Base-by-base conservation (phyloP, 2,113 vertebrate species). In the Scopus umbretta region DNA sequence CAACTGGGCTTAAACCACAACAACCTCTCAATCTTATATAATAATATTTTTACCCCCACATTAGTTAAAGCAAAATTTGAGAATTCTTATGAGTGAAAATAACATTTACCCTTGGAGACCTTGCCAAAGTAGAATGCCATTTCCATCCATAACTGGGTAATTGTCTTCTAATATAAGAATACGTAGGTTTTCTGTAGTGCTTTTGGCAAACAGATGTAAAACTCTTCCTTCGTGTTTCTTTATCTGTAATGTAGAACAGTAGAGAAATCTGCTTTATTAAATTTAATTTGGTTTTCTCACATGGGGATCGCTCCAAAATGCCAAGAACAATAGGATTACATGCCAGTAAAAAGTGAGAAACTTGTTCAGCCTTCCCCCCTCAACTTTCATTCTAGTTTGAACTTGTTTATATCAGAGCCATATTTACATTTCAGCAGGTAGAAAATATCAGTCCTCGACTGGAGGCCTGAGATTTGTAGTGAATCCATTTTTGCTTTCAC, bases 211-310 rank as follows among this genome's bases (percentile, higher is more conserved):
- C 49, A n/a, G 6, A 36, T 13, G 26, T 32, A 56, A 40, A 42
- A 16, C 3, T 25, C 50, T 73, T 78, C 18, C 4, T 68, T 79
- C 0, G 0, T 1, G 0, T 67, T 79, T 67, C 25, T 40, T 89
- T 61, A 21, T 16, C 14, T 79, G 6, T 63, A 74, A 32, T 38
- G 11, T 43, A 72, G 47, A 32, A 11, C 29, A 53, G n/a, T 36
- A 55, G 26, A 59, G 18, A 40, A 67, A 36, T 70, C 17, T 53
- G 6, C 19, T 71, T 86, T 58, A 32, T 36, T 71, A 40, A 62
- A 40, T 75, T 66, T 62, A 10, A 11, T 88, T 76, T 72, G n/a
- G 5, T 86, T 68, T 89, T 36, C 38, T 53, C 8, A 30, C 34
- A 30, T 67, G 19, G 8, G 22, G 34, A 66, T 13, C 17, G 16